A percentile compares a stretch with the other conserved stretches of the same genome.
These are phyloP conservation scores for Hirtodrosophila trivittata DNA, from an alignment of 2,888 invertebrate genomes.

Conservation along the genomic window DNA sequence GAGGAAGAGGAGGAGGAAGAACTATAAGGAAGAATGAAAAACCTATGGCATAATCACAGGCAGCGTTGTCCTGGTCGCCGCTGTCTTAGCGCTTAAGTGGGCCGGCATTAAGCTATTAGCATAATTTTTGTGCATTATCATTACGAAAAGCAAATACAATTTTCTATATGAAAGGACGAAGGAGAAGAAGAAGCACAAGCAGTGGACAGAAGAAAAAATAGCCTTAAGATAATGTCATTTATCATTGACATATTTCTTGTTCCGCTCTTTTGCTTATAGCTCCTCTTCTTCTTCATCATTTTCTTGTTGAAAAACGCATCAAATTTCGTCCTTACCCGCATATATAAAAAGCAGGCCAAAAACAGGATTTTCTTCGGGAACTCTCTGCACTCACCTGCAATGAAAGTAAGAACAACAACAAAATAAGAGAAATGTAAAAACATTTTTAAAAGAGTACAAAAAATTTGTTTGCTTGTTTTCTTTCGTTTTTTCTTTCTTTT, in stretches of 20 bases:
- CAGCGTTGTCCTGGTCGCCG: constrained; percentile 41
- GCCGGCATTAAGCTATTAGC: constrained; percentile 74
- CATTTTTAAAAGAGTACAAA: neutral
- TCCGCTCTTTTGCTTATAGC: neutral
- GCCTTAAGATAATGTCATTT: constrained; percentile 46
- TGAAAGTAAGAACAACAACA: constrained; percentile 17
- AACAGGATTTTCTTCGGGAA: neutral
- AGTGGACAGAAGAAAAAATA: neutral
- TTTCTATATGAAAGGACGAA: constrained; percentile 16
- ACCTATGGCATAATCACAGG: constrained; percentile 43
- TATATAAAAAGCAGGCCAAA: constrained; percentile 2
- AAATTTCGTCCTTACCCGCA: constrained; percentile 25
- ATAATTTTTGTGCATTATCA: constrained; percentile 74
- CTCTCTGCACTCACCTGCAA: constrained; percentile 66
- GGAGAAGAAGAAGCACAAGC: neutral
- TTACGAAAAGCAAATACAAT: constrained; percentile 39
- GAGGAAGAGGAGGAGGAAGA: constrained; percentile 18
- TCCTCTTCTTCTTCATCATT: neutral
- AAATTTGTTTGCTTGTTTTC: too few relatives aligned
- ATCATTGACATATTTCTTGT: constrained; percentile 64
- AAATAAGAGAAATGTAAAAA: neutral
- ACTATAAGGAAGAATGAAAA: constrained; percentile 34
- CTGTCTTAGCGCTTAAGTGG: constrained; percentile 70
- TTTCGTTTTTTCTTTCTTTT: constrained; percentile 1
- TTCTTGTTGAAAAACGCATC: constrained; percentile 7